A percentile compares a stretch with the other conserved stretches of the same genome.
These are phyloP conservation scores for Gnathonemus echidnorhynchus DNA, from an alignment of 2,113 vertebrate genomes.

Conservation along the genomic window DNA sequence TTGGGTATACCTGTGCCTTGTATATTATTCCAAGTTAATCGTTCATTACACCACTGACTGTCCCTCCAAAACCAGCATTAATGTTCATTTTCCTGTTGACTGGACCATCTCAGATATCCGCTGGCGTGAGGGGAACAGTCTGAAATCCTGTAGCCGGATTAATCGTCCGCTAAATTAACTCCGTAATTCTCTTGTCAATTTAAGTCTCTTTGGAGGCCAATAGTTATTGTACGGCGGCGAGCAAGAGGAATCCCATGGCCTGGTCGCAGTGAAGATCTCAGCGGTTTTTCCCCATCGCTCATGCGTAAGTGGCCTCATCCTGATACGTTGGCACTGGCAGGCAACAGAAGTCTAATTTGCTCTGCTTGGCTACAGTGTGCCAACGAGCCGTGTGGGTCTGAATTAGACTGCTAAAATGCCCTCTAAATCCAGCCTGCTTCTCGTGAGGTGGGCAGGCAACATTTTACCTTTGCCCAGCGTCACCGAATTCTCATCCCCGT, in stretches of 20 bases:
- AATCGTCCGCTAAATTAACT: slow-evolving; percentile 27
- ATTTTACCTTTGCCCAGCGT: not conserved
- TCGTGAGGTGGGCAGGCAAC: not conserved
- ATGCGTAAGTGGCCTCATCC: not conserved
- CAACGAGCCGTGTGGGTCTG: not conserved
- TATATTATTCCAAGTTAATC: slow-evolving; percentile 52
- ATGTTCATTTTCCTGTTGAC: slow-evolving; percentile 64
- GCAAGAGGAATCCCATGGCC: not conserved
- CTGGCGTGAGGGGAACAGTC: slow-evolving; percentile 22
- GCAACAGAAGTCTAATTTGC: not conserved
- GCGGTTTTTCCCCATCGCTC: not conserved
- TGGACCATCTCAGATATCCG: slow-evolving; percentile 49
- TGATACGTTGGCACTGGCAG: not conserved
- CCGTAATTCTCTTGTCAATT: slow-evolving; percentile 30
- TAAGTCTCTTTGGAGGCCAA: slow-evolving; percentile 16
- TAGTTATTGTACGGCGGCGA: not conserved
- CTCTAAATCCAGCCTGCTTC: not conserved
- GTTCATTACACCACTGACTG: slow-evolving; percentile 60
- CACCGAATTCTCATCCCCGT: slow-evolving; percentile 18
- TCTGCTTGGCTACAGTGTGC: not conserved
- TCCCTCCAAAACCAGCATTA: slow-evolving; percentile 52
- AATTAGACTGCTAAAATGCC: not conserved
- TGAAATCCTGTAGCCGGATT: slow-evolving; percentile 31
- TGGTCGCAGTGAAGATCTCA: not conserved
- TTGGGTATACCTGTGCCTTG: slow-evolving; percentile 57